Evolutionary conservation across 2,113 vertebrate genomes (phyloP).

Genomic region (Rhinopomastus cyanomelas): DNA sequence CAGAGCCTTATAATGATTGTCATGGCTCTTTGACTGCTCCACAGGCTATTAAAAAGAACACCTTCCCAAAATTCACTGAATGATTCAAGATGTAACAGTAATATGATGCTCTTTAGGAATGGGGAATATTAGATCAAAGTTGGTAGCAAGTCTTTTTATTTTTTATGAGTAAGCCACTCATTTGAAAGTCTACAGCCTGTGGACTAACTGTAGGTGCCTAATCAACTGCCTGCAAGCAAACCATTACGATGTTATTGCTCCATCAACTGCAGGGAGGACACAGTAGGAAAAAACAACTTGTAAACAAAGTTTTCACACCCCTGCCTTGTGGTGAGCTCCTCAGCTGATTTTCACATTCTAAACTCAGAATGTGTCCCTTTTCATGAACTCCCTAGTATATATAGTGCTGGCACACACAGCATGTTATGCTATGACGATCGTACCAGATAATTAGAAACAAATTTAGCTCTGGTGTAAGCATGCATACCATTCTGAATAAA

Average conservation of each 20-base stretch:
- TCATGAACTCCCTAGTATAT: background rate
- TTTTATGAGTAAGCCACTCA: constrained; percentile 62
- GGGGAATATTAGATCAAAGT: background rate
- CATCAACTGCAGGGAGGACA: constrained; percentile 42
- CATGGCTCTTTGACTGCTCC: too few relatives aligned
- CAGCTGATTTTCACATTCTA: constrained; percentile 33
- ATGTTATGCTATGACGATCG: background rate
- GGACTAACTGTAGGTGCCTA: constrained; percentile 72
- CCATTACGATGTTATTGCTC: constrained; percentile 58
- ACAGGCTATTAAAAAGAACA: too few relatives aligned
- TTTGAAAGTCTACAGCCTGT: constrained; percentile 66
- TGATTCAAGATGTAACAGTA: background rate
- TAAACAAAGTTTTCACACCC: constrained; percentile 69
- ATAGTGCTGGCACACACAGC: background rate
- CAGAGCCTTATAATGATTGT: too few relatives aligned
- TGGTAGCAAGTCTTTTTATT: constrained; percentile 59
- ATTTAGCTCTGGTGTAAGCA: background rate
- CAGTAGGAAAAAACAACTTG: constrained; percentile 56
- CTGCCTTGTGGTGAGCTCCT: constrained; percentile 36
- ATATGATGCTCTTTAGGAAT: background rate
- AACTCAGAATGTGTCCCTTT: background rate
- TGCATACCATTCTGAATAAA: background rate
- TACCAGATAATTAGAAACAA: constrained; percentile 47
- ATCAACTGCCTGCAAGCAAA: constrained; percentile 72
- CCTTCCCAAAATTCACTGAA: too few relatives aligned